Base-by-base conservation (phyloP, 2,888 invertebrate species). In the Argyresthia goedartella region DNA sequence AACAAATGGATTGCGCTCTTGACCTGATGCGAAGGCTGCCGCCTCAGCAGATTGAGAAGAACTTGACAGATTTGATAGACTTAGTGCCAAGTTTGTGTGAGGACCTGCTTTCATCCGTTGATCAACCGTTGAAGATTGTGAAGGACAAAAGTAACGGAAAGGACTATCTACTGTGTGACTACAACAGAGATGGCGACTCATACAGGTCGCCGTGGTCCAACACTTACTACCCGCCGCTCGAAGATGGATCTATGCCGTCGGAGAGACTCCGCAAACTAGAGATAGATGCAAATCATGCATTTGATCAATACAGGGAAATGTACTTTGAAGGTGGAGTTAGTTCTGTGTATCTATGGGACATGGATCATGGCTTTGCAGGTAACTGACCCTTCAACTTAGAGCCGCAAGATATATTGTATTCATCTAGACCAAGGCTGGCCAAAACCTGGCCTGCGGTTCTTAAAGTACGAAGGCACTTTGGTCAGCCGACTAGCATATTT, bases 241-340 rank as follows among this genome's bases (percentile, higher is more conserved):
- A 99, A 77, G 99, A 99, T 88, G 99, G 99, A 1, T 96, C 98
- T 13, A 94, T 98, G 94, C 99, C 99, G 11, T 98, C 99, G 13
- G 99, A 99, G 69, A 91, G 95, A 64, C 88, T 99, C 65, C 89
- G 99, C 56, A 96, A 96, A 77, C 82, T 99, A 63, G 99, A 99
- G 88, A 91, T 99, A 55, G 99, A 99, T 73, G 99, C 98, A 0
- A 99, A 99, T 82, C 93, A 95, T 73, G 99, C 99, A 11, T 99
- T 99, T 75, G 98, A 99, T 80, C 97, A 97, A 71, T 99, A 99
- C 76, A 92, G 98, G 70, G 99, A 99, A 81, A 95, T 99, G 94
- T 99, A 99, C 78, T 99, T 97, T 77, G 99, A 99, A 81, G 99
- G 99, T 52, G 99, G 99, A 1, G 98, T 99, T 0, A 99, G 99